Evolutionary conservation across 1,140 invertebrate species (phyloP), one percentile per base, ranked within the genome.

Genomic region (Frieseomelitta varia): DNA sequence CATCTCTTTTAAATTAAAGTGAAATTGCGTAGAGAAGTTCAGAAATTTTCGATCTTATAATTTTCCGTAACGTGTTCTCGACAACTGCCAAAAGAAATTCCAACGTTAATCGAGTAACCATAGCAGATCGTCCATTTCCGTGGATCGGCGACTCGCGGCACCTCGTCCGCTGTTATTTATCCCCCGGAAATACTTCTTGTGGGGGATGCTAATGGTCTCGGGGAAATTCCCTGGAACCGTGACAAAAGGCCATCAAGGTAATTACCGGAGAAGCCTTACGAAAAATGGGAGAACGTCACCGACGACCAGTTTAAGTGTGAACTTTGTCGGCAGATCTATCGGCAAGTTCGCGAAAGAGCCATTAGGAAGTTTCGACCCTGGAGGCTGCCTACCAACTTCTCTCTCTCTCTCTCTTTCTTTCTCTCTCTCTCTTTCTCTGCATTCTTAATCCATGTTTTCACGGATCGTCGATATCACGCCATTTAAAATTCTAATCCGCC

Each of bases 401-500:
- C 39, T 47, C 39, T 47, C 39, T 47, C 6, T 47, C 39, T 47
- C 39, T 47, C 6, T 47, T 6, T 8, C 34, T 11, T 8, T 2
- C 21, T 69, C 6, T 47, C 39, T 47, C 39, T 47, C 6, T 47
- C 39, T 8, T 24, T 11, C 15, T 2, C 21, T 69, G 76, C 63
- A 65, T 84, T 75, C 75, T 87, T 89, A 84, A 89, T 86, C 78
- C 78, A 30, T 61, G 81, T 74, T 88, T 84, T 89, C 87, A 72
- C 77, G 61, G 67, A 81, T 84, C 69, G 76, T 39, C 78, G 78
- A 81, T 83, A 65, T 63, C 47, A 67, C 47, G 56, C 47, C 85
- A 87, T 87, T 89, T 88, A 79, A 89, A 89, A 89, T 89, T 89
- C 74, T 84, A 89, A 89, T 89, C 74, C 58, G 63, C n/a, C 15